These are phyloP conservation scores for Clangula hyemalis DNA, from an alignment of 2,797 vertebrate species.

Conservation along the genomic window DNA sequence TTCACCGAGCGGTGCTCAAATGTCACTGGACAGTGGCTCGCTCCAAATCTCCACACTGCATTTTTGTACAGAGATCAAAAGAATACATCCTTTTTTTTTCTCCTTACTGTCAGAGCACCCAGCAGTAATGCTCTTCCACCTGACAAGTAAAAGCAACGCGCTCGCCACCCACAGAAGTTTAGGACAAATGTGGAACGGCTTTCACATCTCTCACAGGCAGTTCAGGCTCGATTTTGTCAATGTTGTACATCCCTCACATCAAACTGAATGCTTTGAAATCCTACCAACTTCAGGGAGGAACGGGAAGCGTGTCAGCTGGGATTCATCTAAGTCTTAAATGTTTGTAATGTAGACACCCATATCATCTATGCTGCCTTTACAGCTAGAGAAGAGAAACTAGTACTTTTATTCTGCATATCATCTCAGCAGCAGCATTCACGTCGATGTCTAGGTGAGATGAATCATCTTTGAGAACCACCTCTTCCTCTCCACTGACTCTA, in stretches of 20 bases:
- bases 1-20: not conserved
- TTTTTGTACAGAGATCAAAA: not conserved
- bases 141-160: fast-evolving
- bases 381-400: not conserved
- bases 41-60: not conserved
- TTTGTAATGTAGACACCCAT: not conserved
- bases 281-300: not conserved
- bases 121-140: not conserved
- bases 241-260: not conserved
- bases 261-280: not conserved
- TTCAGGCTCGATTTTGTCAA: not conserved
- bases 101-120: not conserved
- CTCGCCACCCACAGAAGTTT: fast-evolving
- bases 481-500: not conserved
- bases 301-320: not conserved
- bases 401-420: not conserved
- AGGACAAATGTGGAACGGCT: not conserved
- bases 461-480: not conserved
- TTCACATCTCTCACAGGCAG: not conserved
- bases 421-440: not conserved
- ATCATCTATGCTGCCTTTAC: not conserved
- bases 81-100: not conserved
- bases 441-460: not conserved
- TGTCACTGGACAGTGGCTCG: not conserved
- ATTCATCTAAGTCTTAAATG: not conserved